A percentile compares a stretch with the other conserved stretches of the same genome.
Evolutionary conservation across 2,888 invertebrate species (phyloP).

Genomic region (Hipparchia sbordonii): DNA sequence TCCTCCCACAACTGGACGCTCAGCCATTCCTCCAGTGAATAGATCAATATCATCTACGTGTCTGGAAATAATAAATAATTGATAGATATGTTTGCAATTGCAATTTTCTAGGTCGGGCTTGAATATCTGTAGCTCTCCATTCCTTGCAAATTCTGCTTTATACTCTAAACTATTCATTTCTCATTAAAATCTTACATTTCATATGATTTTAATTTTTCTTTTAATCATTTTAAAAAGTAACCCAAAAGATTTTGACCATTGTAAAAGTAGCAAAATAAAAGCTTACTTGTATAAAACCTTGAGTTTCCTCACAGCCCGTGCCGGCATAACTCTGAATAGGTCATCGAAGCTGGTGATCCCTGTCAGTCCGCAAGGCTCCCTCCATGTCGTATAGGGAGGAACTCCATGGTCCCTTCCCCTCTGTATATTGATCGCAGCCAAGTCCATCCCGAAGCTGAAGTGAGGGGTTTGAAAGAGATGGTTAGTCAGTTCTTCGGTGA

Average conservation of each 20-base stretch:
- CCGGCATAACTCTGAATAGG: constrained; percentile 86
- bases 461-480: constrained; percentile 89
- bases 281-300: constrained; percentile 80
- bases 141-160: not conserved
- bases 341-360: constrained; percentile 87
- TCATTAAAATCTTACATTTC: too few species aligned
- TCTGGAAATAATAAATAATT: constrained; percentile 51
- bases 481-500: constrained; percentile 90
- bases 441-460: constrained; percentile 90
- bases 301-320: constrained; percentile 84
- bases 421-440: constrained; percentile 94
- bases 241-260: too few species aligned
- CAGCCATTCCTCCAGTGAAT: constrained; percentile 92
- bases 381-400: constrained; percentile 90
- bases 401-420: constrained; percentile 93
- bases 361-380: constrained; percentile 89
- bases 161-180: too few species aligned
- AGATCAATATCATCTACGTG: constrained; percentile 92
- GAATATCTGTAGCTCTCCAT: not conserved
- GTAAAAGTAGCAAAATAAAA: constrained; percentile 9
- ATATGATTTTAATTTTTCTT: too few species aligned
- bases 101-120: too few species aligned
- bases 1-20: constrained; percentile 90
- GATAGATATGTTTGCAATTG: not conserved
- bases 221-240: too few species aligned